Evolutionary conservation across 1,140 invertebrate species (phyloP).

Genomic region (Diachasma alloeum): DNA sequence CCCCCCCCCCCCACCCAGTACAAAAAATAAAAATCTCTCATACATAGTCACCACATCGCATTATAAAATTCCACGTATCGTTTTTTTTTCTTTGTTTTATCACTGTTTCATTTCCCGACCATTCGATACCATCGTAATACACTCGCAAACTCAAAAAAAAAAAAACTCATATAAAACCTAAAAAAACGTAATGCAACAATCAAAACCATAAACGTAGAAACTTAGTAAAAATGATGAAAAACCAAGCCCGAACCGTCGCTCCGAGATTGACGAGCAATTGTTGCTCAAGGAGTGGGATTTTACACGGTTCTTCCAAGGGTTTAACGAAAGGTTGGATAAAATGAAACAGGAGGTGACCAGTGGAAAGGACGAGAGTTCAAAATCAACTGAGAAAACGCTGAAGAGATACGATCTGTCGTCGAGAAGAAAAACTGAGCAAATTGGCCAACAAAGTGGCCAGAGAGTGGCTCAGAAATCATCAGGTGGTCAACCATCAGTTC

Average conservation of each 20-base stretch:
- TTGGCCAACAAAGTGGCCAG: constrained; percentile 27
- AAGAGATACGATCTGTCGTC: constrained; percentile 46
- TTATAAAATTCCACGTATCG: constrained; percentile 50
- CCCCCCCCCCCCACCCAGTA: neutral
- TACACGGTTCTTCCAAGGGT: constrained; percentile 79
- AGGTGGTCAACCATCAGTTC: constrained; percentile 53
- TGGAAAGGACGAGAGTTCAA: constrained; percentile 38
- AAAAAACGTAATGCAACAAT: constrained; percentile 2
- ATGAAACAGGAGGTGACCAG: constrained; percentile 49
- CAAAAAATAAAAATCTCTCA: neutral
- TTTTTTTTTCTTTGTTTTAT: constrained; percentile 54
- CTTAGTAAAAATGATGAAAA: constrained; percentile 26
- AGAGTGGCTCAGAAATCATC: neutral
- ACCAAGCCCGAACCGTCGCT: constrained; percentile 56
- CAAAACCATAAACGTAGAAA: constrained; percentile 46
- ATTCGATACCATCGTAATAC: constrained; percentile 45
- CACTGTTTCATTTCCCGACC: constrained; percentile 51
- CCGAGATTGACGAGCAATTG: constrained; percentile 75
- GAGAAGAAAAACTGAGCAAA: constrained; percentile 39
- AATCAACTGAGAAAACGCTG: constrained; percentile 48
- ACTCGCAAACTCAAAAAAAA: constrained; percentile 32
- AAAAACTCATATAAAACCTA: neutral
- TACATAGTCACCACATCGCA: constrained; percentile 34
- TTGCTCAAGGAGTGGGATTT: constrained; percentile 85
- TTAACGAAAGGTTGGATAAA: constrained; percentile 62